Evolutionary conservation across 2,888 invertebrate species (phyloP), one percentile per base, ranked within the genome.

Genomic region (Arge pagana): DNA sequence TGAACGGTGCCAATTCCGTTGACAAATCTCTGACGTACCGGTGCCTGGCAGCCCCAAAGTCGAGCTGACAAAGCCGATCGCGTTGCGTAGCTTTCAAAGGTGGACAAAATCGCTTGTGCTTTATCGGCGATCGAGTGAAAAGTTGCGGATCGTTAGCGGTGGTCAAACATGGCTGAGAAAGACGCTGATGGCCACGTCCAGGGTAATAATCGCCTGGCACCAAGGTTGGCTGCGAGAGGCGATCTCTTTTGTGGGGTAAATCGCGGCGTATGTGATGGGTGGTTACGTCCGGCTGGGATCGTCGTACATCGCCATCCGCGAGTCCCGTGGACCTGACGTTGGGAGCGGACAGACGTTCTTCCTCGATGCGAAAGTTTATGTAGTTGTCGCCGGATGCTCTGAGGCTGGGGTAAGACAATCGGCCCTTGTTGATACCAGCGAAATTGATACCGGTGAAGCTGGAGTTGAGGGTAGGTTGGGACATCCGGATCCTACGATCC

Each of bases 171-270:
- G 74, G 74, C 11, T 74, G 73, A 0, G 74, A 74, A 0, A 73
- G 50, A 52, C 74, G 64, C 45, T 74, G 72, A n/a, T 71, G 72
- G 1, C 61, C 59, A 23, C 67, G 62, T 1, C 58, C 60, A 0
- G 73, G 72, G 50, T 74, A 70, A 39, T 65, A 69, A 39, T 74
- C 74, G 0, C 73, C 71, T 8, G 67, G 67, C 0, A 71, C 65
- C 13, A 74, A 40, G 0, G 74, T 74, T 0, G 74, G 73, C 13
- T 74, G 74, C 0, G 74, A 74, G 0, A 74, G 57, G 45, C 74
- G 54, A 18, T 73, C 74, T 3, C 72, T 53, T 48, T 65, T 72
- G 0, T 59, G 62, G 5, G 41, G 31, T 4, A 40, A 40, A 24
- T 68, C 68, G 3, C 64, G 60, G 0, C 67, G 57, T 1, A 70